Conservation (phyloP, 2,113 vertebrate species). For the Amazona vittata region DNA sequence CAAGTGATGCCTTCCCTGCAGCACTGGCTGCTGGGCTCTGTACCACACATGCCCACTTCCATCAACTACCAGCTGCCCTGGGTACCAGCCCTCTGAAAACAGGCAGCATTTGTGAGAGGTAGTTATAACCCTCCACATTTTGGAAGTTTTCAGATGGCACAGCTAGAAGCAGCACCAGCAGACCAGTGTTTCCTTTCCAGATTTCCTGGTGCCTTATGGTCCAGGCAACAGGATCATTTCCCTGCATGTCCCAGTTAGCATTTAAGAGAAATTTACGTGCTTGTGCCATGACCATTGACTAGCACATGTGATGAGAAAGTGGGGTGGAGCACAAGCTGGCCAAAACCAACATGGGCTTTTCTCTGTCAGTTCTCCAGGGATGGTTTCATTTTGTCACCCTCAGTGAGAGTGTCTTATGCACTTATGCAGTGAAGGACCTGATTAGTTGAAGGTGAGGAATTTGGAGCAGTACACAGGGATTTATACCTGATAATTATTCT, state of each 20-base stretch:
- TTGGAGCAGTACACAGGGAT: neutral
- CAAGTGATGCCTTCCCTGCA: neutral
- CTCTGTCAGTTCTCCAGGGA: neutral
- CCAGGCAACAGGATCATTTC: neutral
- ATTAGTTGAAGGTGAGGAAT: neutral
- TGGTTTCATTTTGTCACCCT: neutral
- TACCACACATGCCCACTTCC: neutral
- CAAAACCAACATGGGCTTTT: neutral
- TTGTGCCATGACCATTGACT: neutral
- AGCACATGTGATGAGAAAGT: neutral
- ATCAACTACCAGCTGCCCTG: neutral
- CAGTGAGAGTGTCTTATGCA: neutral
- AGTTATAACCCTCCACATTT: neutral
- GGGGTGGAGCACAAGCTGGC: neutral
- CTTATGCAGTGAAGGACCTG: neutral
- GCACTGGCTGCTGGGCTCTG: neutral
- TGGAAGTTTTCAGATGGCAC: neutral
- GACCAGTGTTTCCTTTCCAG: neutral
- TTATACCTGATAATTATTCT: neutral
- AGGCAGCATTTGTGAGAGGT: neutral
- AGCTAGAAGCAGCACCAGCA: neutral
- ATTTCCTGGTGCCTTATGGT: neutral
- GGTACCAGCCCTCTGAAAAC: neutral
- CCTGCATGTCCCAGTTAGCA: neutral
- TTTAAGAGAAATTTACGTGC: neutral